Evolutionary conservation across 23 tunicate species (phyloP).

Genomic region (Phallusia fumigata): DNA sequence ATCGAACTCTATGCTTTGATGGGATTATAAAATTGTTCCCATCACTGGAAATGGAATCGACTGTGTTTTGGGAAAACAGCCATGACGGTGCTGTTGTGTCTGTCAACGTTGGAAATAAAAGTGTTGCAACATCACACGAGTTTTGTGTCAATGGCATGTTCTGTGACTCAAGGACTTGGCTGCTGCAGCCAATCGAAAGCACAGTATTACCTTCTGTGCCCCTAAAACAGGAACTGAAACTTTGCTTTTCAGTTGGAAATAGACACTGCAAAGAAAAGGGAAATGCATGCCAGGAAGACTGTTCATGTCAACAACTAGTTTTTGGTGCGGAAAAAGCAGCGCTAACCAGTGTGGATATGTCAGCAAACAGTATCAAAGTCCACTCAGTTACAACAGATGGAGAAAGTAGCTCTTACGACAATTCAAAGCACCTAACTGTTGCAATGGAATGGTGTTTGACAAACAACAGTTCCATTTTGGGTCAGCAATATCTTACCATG

Average conservation of each 20-base stretch:
- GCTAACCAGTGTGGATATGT: not conserved
- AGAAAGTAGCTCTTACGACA: not conserved
- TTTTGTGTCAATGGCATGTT: not conserved
- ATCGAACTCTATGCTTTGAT: constrained; percentile 16
- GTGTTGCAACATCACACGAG: not conserved
- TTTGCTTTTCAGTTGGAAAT: constrained; percentile 24
- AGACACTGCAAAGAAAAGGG: not conserved
- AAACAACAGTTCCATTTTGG: not conserved
- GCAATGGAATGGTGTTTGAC: constrained; percentile 33
- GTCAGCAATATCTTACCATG: constrained; percentile 40
- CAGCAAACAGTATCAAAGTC: not conserved
- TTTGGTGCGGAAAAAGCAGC: not conserved
- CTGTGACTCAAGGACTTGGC: constrained; percentile 4
- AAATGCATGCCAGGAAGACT: not conserved
- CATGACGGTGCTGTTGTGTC: constrained; percentile 23
- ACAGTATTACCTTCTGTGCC: not conserved
- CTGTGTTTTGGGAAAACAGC: constrained; percentile 30
- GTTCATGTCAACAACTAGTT: not conserved
- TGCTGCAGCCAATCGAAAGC: not conserved
- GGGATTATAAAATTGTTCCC: constrained; percentile 15
- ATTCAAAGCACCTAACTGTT: constrained; percentile 15
- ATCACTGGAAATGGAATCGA: constrained; percentile 8
- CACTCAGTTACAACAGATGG: not conserved
- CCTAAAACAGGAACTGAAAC: constrained; percentile 13
- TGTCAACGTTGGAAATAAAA: constrained; percentile 6